These are phyloP conservation scores for Apostichopus japonicus DNA, from an alignment of 35 echinoderm and acorn worm species.

Conservation along the genomic window DNA sequence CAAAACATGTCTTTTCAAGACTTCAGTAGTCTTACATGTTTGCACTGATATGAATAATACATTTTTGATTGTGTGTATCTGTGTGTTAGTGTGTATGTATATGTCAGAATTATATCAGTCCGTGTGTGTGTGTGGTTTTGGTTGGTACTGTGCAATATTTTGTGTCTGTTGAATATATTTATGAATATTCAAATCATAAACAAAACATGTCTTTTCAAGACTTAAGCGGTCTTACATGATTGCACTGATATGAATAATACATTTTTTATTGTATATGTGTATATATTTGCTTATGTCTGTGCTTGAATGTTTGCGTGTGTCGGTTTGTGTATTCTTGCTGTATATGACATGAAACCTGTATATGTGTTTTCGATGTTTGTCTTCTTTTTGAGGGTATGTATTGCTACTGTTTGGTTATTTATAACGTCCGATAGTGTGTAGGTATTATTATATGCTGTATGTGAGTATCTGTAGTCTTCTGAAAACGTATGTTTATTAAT, in stretches of 20 bases:
- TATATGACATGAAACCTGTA: too few species aligned
- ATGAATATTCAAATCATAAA: not conserved
- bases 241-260: not conserved
- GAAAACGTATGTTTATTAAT: too few species aligned
- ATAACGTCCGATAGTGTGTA: too few species aligned
- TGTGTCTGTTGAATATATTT: not conserved
- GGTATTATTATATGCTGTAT: too few species aligned
- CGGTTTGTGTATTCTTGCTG: too few species aligned
- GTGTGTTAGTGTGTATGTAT: not conserved
- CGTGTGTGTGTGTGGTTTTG: not conserved
- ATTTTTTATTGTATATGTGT: not conserved
- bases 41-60: not conserved
- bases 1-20: conserved; percentile 1
- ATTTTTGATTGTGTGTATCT: not conserved
- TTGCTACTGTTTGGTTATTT: too few species aligned
- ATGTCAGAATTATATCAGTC: too few species aligned
- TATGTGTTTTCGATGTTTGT: too few species aligned
- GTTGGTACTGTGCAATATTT: not conserved
- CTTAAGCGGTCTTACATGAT: not conserved
- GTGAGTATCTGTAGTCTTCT: too few species aligned
- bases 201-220: not conserved
- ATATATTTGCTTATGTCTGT: not conserved
- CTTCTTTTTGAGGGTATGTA: too few species aligned
- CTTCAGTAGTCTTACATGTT: not conserved
- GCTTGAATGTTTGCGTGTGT: not conserved